Base-by-base conservation (phyloP, 1,140 invertebrate genomes). In the Telenomus remus region DNA sequence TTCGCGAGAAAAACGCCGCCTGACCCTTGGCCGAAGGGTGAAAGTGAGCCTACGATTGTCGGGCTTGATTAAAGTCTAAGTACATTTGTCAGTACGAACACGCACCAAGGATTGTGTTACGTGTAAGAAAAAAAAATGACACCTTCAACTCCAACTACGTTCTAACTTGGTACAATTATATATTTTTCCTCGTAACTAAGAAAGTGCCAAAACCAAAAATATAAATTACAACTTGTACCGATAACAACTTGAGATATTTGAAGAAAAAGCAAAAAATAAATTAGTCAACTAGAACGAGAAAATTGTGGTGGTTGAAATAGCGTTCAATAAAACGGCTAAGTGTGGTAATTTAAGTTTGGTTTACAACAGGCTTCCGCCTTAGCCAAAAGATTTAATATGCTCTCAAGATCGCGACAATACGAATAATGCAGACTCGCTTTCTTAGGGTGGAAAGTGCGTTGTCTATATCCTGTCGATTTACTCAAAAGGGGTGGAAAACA, bases 281-380 rank as follows among this genome's bases (percentile, higher is more conserved):
- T n/a, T n/a, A n/a, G 19, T 27, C 19, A 27, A 27, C 2, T 27
- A 6, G 19, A 6, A 27, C 46, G 56, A 13, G 34, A 33, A 65
- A 73, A 73, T 27, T 27, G 19, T 27, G 1, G 19, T 27, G 1
- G 19, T 51, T 72, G 56, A 63, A 70, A 56, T 61, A 27, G 48
- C 50, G 54, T 57, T 56, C 74, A 71, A 80, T 81, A 81, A 81
- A 81, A 63, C 49, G 68, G 53, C 66, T 76, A 80, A 76, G 69
- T 78, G 60, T 72, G 50, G 79, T 66, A 75, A 80, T 78, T 75
- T 66, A 77, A 69, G 55, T 71, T 66, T 55, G 61, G 64, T 76
- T 80, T 80, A 80, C 79, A 80, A 61, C 72, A 51, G 54, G 33
- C 65, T 70, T 74, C 55, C 72, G 66, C 57, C 60, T 70, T 61